Conservation (phyloP, 2,113 vertebrate genomes). For the Typhlomys cinereus region DNA sequence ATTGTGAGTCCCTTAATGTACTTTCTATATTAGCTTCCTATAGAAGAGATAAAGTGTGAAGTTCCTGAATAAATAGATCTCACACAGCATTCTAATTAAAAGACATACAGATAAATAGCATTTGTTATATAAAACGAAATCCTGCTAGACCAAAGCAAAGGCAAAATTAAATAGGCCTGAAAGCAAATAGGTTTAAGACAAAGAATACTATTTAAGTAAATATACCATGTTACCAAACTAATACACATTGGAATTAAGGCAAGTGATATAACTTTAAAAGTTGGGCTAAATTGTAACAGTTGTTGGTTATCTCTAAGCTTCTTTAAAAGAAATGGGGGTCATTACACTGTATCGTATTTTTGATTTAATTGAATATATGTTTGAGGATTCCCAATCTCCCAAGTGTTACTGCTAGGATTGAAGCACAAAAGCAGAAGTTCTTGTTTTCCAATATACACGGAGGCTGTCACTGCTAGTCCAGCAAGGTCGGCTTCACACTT, state of each 20-base stretch:
- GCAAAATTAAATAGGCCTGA: neutral
- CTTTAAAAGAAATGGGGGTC: neutral
- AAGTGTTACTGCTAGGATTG: neutral
- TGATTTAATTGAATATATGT: neutral
- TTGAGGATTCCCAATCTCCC: neutral
- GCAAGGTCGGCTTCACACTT: no score
- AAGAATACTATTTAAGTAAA: neutral
- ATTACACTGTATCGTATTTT: neutral
- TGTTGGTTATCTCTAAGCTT: neutral
- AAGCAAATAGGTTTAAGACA: neutral
- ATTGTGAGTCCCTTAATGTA: slow-evolving; percentile 47
- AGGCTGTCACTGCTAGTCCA: no score
- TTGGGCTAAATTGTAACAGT: neutral
- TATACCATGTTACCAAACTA: neutral
- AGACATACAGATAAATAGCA: neutral
- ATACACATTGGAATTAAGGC: neutral
- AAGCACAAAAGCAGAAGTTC: no score
- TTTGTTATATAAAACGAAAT: slow-evolving; percentile 11
- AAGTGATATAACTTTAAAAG: neutral
- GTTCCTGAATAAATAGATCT: slow-evolving; percentile 3
- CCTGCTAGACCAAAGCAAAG: neutral
- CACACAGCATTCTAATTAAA: slow-evolving; percentile 55
- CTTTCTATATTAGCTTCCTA: slow-evolving; percentile 16
- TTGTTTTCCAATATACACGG: no score
- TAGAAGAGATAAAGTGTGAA: slow-evolving; percentile 55